Base-by-base conservation (phyloP, 2,797 vertebrate species). In the Agapornis canus region DNA sequence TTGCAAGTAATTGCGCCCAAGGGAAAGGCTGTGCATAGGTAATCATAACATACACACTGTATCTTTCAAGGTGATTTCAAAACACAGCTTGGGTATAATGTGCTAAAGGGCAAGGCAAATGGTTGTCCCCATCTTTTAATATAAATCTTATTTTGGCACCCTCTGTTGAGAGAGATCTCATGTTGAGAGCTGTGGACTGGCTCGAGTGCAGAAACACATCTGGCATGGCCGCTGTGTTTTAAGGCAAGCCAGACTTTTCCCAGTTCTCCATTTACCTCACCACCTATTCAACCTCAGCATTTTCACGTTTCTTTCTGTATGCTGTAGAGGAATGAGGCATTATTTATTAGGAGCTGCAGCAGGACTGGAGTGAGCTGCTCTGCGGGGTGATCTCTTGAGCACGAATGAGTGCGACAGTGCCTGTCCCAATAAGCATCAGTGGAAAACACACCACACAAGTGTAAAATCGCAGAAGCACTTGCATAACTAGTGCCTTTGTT, bases 21-120 rank as follows among this genome's bases (percentile, higher is more conserved):
- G 11, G 42, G 12, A 12, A 35, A 16, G 26, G 32, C 48, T 42
- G 32, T 13, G 35, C 17, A 1, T 5, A 5, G 45, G 45, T 25
- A 6, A 32, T 29, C 6, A 6, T 40, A 42, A 1, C 2, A 6
- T 9, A 23, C n/a, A 5, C 11, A 4, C 1, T 0, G 1, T 29
- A 8, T 29, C 49, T 75, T 45, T 57, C 56, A 26, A 37, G 15
- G 35, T 11, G 7, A 37, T n/a, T 40, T 25, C 7, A 21, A 59
- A 69, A 42, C 19, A 26, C 12, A 1, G 13, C 29, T 61, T 39
- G 13, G 35, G 4, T 63, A 29, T 42, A n/a, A 37, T 4, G 27
- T 17, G 31, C 19, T 70, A 18, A 89, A 32, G 37, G 48, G 21
- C 26, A 22, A 35, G 39, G 29, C 5, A 6, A 4, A 2, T 3